Base-by-base conservation (phyloP, 2,888 invertebrate genomes). In the Eumacrocentrus americanus region DNA sequence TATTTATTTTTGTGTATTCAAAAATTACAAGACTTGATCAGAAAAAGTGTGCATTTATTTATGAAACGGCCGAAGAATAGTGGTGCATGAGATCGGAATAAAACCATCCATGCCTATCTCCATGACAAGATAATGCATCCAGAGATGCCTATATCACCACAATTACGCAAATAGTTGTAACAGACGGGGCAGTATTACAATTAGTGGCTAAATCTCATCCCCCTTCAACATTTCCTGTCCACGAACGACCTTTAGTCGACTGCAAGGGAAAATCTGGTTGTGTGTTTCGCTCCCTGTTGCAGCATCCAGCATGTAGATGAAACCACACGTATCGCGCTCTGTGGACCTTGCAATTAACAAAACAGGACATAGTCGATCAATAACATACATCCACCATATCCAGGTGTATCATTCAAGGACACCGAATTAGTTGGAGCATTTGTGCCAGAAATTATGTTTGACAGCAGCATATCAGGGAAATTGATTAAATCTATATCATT, bases 341-440 rank as follows among this genome's bases (percentile, higher is more conserved):
- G 72, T 73, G 70, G 72, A 76, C 73, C 74, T 74, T 74, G 77
- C 78, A 78, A 78, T 78, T 78, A 78, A 76, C 77, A 75, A 77
- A 78, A 76, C 76, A 77, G 76, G 77, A 75, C 77, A 75, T 75
- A 72, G 75, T 75, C 78, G 72, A 78, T 77, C 78, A 77, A 71
- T 73, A 70, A 69, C 71, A 53, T 52, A 69, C 71, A 59, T 52
- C 23, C 40, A 25, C 23, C 11, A 44, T 46, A n/a, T n/a, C n/a
- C n/a, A n/a, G n/a, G n/a, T n/a, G n/a, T n/a, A n/a, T n/a, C n/a
- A n/a, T n/a, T n/a, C n/a, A n/a, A n/a, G n/a, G n/a, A n/a, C n/a
- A n/a, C n/a, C n/a, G n/a, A n/a, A n/a, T n/a, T n/a, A n/a, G n/a
- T n/a, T n/a, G n/a, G n/a, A n/a, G n/a, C n/a, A n/a, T n/a, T n/a